Percentiles rank a stretch among this genome's conserved stretches.
These are phyloP conservation scores for Oxyruncus cristatus DNA, from an alignment of 2,113 vertebrate species.

Conservation along the genomic window DNA sequence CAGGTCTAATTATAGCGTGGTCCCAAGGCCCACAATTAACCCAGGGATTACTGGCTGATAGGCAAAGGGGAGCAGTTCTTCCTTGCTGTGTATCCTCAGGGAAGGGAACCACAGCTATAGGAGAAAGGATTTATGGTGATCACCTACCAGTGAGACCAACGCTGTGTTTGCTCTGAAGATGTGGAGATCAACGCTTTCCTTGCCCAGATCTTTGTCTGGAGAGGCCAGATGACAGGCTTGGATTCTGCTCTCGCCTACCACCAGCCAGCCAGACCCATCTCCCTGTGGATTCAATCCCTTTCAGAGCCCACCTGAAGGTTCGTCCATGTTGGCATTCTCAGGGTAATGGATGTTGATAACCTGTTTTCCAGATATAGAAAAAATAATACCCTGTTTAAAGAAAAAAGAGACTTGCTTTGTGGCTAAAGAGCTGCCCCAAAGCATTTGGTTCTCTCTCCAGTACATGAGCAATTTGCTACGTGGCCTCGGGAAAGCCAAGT, in stretches of 20 bases:
- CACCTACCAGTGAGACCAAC: neutral
- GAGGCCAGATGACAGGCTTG: neutral
- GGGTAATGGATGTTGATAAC: neutral
- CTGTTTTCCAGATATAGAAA: neutral
- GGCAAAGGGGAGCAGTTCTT: neutral
- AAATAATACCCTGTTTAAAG: neutral
- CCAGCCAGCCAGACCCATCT: neutral
- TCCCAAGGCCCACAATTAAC: neutral
- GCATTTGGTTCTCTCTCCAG: neutral
- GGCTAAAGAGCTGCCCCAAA: neutral
- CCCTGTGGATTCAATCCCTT: neutral
- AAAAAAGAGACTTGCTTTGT: neutral
- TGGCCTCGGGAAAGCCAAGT: neutral
- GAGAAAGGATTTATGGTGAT: neutral
- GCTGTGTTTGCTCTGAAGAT: neutral
- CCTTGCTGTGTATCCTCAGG: neutral
- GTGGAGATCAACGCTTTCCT: neutral
- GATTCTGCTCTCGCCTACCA: neutral
- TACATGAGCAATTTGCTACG: rapidly evolving
- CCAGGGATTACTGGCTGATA: neutral
- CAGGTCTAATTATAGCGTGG: neutral
- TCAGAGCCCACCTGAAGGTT: neutral
- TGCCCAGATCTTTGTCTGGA: neutral
- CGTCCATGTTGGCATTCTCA: neutral
- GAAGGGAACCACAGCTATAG: neutral